phyloP scores from a whole-genome alignment of 2,797 vertebrate species.

The Labeo calbasu region DNA sequence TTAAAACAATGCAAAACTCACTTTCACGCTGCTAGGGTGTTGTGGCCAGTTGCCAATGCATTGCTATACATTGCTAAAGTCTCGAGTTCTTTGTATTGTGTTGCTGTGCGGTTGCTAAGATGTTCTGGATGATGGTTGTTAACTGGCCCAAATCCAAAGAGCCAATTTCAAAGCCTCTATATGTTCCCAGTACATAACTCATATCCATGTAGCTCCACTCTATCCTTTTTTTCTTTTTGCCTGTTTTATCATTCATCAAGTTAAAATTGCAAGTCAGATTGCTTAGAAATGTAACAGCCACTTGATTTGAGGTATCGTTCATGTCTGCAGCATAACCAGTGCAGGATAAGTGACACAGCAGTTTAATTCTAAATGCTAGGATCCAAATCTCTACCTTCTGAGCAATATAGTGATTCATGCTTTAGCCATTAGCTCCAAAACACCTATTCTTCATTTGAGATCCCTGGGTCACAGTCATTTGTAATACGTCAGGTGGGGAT shows the following conservation, averaged over 20 bases:
- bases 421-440: constrained; percentile 5
- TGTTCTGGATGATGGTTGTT: background rate
- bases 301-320: background rate
- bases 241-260: constrained; percentile 13
- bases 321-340: background rate
- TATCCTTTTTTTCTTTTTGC: background rate
- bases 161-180: background rate
- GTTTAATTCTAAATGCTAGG: constrained; percentile 14
- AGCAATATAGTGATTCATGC: constrained; percentile 5
- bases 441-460: background rate
- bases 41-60: background rate
- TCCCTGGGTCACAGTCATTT: background rate
- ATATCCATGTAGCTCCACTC: background rate
- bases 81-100: background rate
- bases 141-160: background rate
- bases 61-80: background rate
- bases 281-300: background rate
- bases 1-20: background rate
- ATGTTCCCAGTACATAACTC: background rate
- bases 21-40: background rate
- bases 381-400: background rate
- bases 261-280: background rate
- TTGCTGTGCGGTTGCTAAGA: background rate
- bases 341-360: background rate
- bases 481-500: background rate